Conservation (phyloP, 2,888 invertebrate species). For the Melipona beecheii region DNA sequence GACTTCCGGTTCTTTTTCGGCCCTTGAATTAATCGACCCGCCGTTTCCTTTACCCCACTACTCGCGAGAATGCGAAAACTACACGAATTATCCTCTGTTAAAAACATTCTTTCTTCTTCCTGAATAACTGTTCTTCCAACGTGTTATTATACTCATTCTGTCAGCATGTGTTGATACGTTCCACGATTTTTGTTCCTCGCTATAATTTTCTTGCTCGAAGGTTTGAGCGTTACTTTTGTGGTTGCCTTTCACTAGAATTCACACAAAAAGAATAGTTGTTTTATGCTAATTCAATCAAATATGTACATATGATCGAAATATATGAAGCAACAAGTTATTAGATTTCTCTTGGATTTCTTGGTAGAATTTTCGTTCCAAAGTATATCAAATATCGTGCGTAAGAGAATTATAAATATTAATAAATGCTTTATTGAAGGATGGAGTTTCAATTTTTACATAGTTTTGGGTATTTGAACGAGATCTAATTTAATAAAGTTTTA, state of each 20-base stretch:
- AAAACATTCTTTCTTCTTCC: not conserved
- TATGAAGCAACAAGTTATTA: not conserved
- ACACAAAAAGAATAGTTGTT: not conserved
- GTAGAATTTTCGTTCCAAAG: not conserved
- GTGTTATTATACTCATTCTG: not conserved
- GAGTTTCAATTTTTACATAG: too few species aligned
- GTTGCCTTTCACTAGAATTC: not conserved
- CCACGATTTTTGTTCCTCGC: not conserved
- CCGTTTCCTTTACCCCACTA: not conserved
- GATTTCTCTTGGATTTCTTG: not conserved
- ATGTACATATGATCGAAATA: not conserved
- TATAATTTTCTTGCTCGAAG: not conserved
- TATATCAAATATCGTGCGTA: not conserved
- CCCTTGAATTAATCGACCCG: constrained; percentile 45
- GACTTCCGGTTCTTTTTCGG: constrained; percentile 53
- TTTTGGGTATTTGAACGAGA: too few species aligned
- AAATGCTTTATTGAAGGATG: not conserved
- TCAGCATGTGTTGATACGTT: not conserved
- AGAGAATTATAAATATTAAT: not conserved
- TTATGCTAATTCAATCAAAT: not conserved
- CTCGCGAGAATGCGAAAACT: not conserved
- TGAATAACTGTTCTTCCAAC: not conserved
- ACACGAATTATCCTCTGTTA: not conserved
- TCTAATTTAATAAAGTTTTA: too few species aligned
- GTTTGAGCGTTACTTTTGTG: not conserved